A percentile compares a stretch with the other conserved stretches of the same genome.
Conservation (phyloP, 2,797 vertebrate genomes). For the Phalloptychus januarius region DNA sequence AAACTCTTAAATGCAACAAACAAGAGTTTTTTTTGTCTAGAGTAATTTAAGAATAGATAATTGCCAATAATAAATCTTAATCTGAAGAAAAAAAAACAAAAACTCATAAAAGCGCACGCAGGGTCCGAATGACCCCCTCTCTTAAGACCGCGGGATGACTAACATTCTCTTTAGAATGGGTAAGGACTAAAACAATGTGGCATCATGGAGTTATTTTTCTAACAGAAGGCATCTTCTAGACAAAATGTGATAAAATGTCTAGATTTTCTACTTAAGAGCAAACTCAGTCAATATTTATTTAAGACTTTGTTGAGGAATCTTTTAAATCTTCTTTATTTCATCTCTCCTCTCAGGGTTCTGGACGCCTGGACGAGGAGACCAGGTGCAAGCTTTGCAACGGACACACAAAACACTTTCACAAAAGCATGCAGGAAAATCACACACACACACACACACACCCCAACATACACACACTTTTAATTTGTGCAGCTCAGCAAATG, state of each 20-base stretch:
- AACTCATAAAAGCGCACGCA: no score
- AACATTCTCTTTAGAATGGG: not conserved
- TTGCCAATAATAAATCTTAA: not conserved
- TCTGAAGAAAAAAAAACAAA: no score
- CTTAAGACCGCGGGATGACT: no score
- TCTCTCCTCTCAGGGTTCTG: slow-evolving; percentile 53
- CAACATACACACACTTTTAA: slow-evolving; percentile 3
- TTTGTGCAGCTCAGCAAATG: slow-evolving; percentile 28
- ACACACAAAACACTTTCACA: slow-evolving; percentile 22
- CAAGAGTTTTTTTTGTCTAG: not conserved
- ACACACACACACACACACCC: slow-evolving; percentile 10
- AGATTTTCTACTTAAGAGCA: not conserved
- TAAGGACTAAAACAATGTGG: not conserved
- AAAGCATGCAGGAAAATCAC: slow-evolving; percentile 10
- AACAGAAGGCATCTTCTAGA: not conserved
- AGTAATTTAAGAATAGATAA: not conserved
- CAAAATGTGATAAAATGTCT: not conserved
- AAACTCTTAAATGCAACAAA: not conserved
- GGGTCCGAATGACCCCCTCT: no score
- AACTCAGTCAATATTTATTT: not conserved
- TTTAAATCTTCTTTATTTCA: slow-evolving; percentile 64
- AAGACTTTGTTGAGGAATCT: not conserved
- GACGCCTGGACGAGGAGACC: slow-evolving; percentile 51
- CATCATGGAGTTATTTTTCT: not conserved
- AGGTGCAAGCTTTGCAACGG: slow-evolving; percentile 62